A percentile compares a stretch with the other conserved stretches of the same genome.
Conservation (phyloP, 2,888 invertebrate species). For the Neria commutata region DNA sequence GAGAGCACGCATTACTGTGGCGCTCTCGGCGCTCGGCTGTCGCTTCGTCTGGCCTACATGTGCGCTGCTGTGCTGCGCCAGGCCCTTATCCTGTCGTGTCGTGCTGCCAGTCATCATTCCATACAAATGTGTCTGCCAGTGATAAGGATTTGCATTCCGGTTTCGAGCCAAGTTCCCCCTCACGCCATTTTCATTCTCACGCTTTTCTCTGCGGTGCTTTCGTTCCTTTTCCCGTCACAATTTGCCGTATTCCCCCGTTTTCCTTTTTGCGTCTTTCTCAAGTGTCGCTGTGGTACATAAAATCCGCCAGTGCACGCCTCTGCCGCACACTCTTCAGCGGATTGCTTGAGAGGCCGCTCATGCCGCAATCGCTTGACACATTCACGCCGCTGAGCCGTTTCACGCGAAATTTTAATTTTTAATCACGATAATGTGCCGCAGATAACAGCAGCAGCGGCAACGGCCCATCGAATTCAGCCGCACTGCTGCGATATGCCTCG, state of each 20-base stretch:
- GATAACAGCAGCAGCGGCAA: constrained; percentile 30
- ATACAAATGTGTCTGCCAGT: constrained; percentile 4
- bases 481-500: too few species aligned
- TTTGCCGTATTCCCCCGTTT: neutral
- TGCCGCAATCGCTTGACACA: too few species aligned
- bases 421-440: constrained; percentile 47
- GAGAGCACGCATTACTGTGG: too few species aligned
- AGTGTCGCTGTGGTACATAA: neutral
- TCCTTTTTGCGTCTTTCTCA: neutral
- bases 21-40: too few species aligned
- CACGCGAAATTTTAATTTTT: constrained; percentile 43
- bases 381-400: neutral
- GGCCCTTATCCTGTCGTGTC: neutral
- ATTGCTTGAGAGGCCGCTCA: too few species aligned
- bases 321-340: constrained; percentile 3
- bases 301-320: neutral
- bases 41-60: too few species aligned
- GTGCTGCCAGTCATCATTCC: neutral
- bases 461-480: neutral
- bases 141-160: constrained; percentile 7
- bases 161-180: neutral
- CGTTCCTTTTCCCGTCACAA: neutral
- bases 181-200: neutral
- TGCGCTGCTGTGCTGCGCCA: constrained; percentile 1
- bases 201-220: neutral